A percentile compares a stretch with the other conserved stretches of the same genome.
These are phyloP conservation scores for Aporophyla lueneburgensis DNA, from an alignment of 2,888 invertebrate species.

Conservation along the genomic window DNA sequence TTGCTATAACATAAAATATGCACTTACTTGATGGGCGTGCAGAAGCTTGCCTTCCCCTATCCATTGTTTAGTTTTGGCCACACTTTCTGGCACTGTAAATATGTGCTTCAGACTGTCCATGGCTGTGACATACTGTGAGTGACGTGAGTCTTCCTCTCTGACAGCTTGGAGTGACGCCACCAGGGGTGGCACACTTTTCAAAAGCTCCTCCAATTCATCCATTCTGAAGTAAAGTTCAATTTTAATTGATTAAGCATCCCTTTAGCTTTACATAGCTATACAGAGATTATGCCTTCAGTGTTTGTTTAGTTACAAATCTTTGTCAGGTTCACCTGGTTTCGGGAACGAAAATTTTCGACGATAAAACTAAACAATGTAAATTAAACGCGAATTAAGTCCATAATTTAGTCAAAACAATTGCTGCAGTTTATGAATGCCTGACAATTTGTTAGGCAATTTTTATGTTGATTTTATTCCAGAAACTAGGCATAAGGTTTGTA, in stretches of 20 bases:
- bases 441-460: not conserved
- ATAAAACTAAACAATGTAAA: no score
- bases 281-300: not conserved
- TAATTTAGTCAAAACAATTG: no score
- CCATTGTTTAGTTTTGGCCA: constrained; percentile 97
- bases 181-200: constrained; percentile 95
- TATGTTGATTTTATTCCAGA: not conserved
- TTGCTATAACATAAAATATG: not conserved
- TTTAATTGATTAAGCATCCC: not conserved
- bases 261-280: not conserved
- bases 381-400: no score
- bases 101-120: constrained; percentile 99
- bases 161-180: constrained; percentile 96
- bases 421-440: no score
- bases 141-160: constrained; percentile 97
- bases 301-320: not conserved
- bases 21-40: constrained; percentile 96
- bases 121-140: constrained; percentile 99
- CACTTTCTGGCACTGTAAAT: constrained; percentile 99
- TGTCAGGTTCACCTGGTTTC: not conserved
- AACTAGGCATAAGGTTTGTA: not conserved
- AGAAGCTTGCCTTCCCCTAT: constrained; percentile 98
- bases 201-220: constrained; percentile 94
- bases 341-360: not conserved
- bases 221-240: constrained; percentile 87